Conservation (phyloP, 2,888 invertebrate genomes). For the Andrena bicolor region DNA sequence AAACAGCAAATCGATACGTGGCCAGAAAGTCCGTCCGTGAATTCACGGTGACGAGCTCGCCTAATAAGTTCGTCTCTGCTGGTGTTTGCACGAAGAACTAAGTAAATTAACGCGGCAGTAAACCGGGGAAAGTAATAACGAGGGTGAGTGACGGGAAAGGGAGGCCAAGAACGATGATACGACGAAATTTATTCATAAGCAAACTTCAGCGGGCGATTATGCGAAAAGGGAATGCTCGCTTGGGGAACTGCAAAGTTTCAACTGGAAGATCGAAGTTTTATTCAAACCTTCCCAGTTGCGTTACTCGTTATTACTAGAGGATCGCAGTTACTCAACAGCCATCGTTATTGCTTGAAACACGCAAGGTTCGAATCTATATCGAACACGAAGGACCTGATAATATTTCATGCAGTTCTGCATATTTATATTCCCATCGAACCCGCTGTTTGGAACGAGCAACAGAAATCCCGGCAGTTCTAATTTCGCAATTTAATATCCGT, state of each 20-base stretch:
- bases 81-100: not conserved
- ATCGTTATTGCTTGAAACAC: conserved; percentile 25
- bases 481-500: conserved; percentile 4
- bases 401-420: not conserved
- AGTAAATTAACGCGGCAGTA: conserved; percentile 45
- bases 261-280: conserved; percentile 51
- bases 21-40: not conserved
- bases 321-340: conserved; percentile 21
- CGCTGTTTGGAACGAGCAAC: not conserved
- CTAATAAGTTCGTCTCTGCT: conserved; percentile 12
- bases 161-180: conserved; percentile 69
- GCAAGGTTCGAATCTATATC: conserved; percentile 32
- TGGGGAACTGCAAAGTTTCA: conserved; percentile 49
- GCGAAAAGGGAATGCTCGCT: conserved; percentile 50
- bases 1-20: conserved; percentile 16
- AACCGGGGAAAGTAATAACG: conserved; percentile 41
- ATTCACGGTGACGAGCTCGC: not conserved
- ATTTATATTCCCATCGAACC: not conserved
- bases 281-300: conserved; percentile 37
- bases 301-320: conserved; percentile 5
- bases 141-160: not conserved
- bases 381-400: not conserved
- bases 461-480: not conserved
- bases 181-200: conserved; percentile 78
- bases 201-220: conserved; percentile 68